Conservation (phyloP, 2,888 invertebrate genomes). For the Linnaemya vulpina region DNA sequence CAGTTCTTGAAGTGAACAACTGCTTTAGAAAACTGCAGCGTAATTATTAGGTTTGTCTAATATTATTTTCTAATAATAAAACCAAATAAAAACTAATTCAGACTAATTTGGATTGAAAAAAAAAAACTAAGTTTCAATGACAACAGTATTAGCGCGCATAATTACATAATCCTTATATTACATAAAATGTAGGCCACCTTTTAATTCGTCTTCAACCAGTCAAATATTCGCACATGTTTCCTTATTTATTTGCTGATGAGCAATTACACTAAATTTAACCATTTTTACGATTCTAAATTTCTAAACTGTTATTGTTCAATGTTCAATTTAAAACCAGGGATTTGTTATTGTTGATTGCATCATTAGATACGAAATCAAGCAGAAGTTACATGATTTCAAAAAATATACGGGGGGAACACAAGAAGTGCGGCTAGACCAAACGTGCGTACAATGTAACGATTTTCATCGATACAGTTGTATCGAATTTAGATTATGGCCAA, state of each 20-base stretch:
- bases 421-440: slow-evolving; percentile 47
- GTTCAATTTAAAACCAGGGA: slow-evolving; percentile 54
- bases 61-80: too few species aligned
- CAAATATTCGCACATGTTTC: neutral
- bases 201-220: neutral
- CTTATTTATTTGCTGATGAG: neutral
- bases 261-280: neutral
- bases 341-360: slow-evolving; percentile 70
- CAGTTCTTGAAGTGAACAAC: too few species aligned
- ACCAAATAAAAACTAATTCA: too few species aligned
- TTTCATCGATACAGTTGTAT: slow-evolving; percentile 36
- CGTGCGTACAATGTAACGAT: slow-evolving; percentile 50
- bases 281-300: slow-evolving; percentile 8
- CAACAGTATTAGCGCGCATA: too few species aligned
- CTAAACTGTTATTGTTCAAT: slow-evolving; percentile 13
- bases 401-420: too few species aligned
- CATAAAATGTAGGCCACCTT: neutral
- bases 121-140: too few species aligned
- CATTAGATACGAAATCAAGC: slow-evolving; percentile 72
- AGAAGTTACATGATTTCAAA: slow-evolving; percentile 67
- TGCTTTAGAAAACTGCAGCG: too few species aligned
- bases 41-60: too few species aligned
- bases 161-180: neutral
- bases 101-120: too few species aligned
- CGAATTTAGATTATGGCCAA: slow-evolving; percentile 35